Evolutionary conservation across 2,113 vertebrate genomes (phyloP).

Genomic region (Tilapia sparmanii): DNA sequence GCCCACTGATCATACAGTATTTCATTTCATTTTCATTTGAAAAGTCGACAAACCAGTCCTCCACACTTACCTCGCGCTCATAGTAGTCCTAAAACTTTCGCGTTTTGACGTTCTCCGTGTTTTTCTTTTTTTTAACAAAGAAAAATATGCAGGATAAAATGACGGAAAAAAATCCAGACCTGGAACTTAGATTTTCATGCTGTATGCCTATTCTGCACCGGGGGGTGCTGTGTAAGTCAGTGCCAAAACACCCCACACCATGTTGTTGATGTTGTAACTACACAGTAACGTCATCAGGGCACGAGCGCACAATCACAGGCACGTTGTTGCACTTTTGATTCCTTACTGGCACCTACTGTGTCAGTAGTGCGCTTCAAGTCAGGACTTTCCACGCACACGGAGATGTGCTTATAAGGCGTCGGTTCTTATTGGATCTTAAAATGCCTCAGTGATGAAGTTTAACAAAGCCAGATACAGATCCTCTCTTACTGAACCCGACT

Average conservation of each 20-base stretch:
- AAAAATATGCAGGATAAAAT: not conserved
- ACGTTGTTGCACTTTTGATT: not conserved
- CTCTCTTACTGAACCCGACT: not conserved
- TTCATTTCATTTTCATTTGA: not conserved
- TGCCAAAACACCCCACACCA: not conserved
- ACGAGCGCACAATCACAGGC: not conserved
- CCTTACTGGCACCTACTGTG: not conserved
- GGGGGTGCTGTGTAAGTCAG: not conserved
- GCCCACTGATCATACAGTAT: too few species aligned
- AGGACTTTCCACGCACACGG: not conserved
- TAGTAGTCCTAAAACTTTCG: slow-evolving; percentile 10
- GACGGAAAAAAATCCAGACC: not conserved
- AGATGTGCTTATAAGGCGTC: not conserved
- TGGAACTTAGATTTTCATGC: not conserved
- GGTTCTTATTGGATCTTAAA: not conserved
- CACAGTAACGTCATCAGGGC: not conserved
- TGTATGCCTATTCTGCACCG: not conserved
- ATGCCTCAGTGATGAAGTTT: not conserved
- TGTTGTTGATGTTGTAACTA: not conserved
- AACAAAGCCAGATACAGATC: not conserved
- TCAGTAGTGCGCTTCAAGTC: not conserved
- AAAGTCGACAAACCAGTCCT: not conserved
- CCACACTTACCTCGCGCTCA: not conserved
- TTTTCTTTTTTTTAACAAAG: not conserved
- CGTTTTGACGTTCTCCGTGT: not conserved